Conservation (phyloP, 2,888 invertebrate genomes). For the Papilio gigon region DNA sequence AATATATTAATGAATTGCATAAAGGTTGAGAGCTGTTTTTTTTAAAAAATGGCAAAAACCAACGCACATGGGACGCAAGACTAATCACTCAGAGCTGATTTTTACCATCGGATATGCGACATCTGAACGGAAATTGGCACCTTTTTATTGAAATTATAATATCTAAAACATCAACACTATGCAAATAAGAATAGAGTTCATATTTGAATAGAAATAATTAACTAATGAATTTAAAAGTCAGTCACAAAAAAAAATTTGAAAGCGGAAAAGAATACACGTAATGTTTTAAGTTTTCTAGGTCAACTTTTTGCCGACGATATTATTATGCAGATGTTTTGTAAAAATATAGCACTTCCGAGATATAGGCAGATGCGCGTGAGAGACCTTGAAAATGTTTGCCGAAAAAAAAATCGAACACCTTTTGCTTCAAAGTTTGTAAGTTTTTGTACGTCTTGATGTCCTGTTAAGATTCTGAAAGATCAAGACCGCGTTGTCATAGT, state of each 20-base stretch:
- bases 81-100: conserved; percentile 77
- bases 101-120: conserved; percentile 76
- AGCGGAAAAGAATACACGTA: conserved; percentile 49
- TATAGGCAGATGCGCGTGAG: conserved; percentile 72
- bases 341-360: conserved; percentile 68
- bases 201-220: conserved; percentile 37
- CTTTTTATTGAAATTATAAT: conserved; percentile 59
- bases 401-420: conserved; percentile 72
- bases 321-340: conserved; percentile 80
- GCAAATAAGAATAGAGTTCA: conserved; percentile 45
- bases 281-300: conserved; percentile 75
- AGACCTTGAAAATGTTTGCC: conserved; percentile 74
- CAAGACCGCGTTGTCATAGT: not conserved
- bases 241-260: conserved; percentile 47
- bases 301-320: conserved; percentile 79
- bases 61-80: conserved; percentile 72
- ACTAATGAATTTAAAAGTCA: conserved; percentile 37
- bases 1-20: conserved; percentile 50
- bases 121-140: conserved; percentile 79
- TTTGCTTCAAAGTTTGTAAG: conserved; percentile 59
- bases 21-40: conserved; percentile 38
- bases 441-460: conserved; percentile 45
- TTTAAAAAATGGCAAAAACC: conserved; percentile 69
- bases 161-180: conserved; percentile 44
- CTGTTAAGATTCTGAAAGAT: not conserved